Conservation (phyloP, 2,113 vertebrate genomes). For the Phrynosoma blainvillii region DNA sequence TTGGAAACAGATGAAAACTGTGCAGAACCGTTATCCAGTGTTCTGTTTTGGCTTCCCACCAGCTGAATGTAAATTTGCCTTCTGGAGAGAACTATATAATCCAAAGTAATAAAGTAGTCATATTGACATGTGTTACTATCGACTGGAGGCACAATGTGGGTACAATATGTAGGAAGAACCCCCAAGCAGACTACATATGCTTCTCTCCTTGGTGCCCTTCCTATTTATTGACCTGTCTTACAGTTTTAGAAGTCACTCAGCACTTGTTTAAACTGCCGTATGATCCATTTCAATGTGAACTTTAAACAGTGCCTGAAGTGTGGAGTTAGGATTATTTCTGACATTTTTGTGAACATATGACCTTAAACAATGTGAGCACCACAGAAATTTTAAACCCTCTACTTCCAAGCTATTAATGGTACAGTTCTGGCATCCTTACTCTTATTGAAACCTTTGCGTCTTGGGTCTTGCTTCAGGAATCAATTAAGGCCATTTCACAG, state of each 20-base stretch:
- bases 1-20: not conserved
- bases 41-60: not conserved
- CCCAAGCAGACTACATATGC: not conserved
- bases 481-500: not conserved
- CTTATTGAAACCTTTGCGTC: not conserved
- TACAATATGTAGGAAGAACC: not conserved
- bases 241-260: constrained; percentile 22
- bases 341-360: constrained; percentile 17
- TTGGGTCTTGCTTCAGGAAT: not conserved
- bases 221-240: constrained; percentile 25
- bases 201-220: not conserved
- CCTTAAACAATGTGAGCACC: constrained; percentile 16
- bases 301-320: constrained; percentile 19
- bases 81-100: not conserved
- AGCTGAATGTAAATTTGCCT: not conserved
- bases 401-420: constrained; percentile 13
- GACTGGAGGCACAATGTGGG: not conserved
- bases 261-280: constrained; percentile 14
- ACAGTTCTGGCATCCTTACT: constrained; percentile 4
- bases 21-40: not conserved
- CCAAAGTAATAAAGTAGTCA: not conserved
- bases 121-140: not conserved
- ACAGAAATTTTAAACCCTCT: constrained; percentile 28
- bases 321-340: constrained; percentile 35
- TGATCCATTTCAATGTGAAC: constrained; percentile 27